Base-by-base conservation (phyloP, 2,113 vertebrate species). In the Chrysochloris asiatica region DNA sequence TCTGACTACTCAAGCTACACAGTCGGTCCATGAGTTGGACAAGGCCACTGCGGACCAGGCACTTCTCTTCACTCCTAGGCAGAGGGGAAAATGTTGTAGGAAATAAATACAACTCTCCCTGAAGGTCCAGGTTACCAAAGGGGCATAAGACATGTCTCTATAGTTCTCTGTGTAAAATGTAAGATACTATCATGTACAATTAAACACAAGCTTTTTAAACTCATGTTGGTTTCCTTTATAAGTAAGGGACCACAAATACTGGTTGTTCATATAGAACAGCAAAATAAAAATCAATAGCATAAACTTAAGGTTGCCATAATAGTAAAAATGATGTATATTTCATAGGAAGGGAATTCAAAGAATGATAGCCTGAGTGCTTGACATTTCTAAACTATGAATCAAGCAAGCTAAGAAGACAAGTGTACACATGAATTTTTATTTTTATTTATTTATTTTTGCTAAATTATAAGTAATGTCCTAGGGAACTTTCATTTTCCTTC, bases 11-110 rank as follows among this genome's bases (percentile, higher is more conserved):
- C 81, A 99, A 95, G 85, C 99, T 99, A 85, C 99, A 99, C 26
- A 99, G 97, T 12, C 98, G 96, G 86, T 99, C 99, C 99, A 99
- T 99, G 65, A 99, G 98, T 94, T 99, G 99, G 0, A 99, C 99
- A 67, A 99, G 97, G n/a, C 99, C 99, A 19, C 99, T 99, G 0
- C 99, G 98, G 2, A 99, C 99, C 90, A 99, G 98, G 89, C 99
- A 99, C 94, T 99, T 99, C 97, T 99, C 99, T 96, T 99, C 99
- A 1, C 99, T 99, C 99, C 99, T 99, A 89, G 0, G 1, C 50
- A 92, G 21, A 30, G 43, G 2, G 41, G 22, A 48, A 41, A 80
- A 50, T 52, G 14, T 9, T 56, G 59, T 12, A 63, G 22, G 61
- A 11, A 4, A 69, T 17, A 48, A 52, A n/a, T 24, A 26, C 43